phyloP scores from a whole-genome alignment of 2,888 invertebrate genomes.

The Cinara cedri region DNA sequence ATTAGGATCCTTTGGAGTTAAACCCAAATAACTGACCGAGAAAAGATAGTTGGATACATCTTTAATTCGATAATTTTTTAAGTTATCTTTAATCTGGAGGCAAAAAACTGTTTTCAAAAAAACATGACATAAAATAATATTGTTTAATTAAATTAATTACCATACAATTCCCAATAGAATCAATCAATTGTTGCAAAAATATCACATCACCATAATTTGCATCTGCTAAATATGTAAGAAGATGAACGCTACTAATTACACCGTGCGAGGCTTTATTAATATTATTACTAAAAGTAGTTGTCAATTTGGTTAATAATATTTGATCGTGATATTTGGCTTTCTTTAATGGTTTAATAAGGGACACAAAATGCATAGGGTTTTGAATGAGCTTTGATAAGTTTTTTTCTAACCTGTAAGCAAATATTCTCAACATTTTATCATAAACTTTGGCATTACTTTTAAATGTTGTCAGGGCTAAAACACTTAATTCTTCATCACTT shows the following conservation, averaged over 20 bases:
- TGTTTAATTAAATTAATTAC: slow-evolving; percentile 6
- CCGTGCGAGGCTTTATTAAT: slow-evolving; percentile 26
- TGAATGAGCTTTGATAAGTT: slow-evolving; percentile 32
- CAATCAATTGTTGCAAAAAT: slow-evolving; percentile 41
- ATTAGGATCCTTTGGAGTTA: slow-evolving; percentile 35
- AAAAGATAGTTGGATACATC: slow-evolving; percentile 40
- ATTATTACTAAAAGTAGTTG: background rate
- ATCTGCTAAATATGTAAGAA: slow-evolving; percentile 51
- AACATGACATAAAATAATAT: background rate
- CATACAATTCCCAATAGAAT: slow-evolving; percentile 37
- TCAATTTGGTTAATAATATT: slow-evolving; percentile 1
- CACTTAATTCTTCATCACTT: slow-evolving; percentile 44
- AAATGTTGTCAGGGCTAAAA: slow-evolving; percentile 37
- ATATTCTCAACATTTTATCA: slow-evolving; percentile 48
- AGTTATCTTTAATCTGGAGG: slow-evolving; percentile 39
- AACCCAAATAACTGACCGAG: slow-evolving; percentile 41
- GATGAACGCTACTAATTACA: slow-evolving; percentile 43
- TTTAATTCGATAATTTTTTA: slow-evolving; percentile 38
- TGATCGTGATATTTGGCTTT: slow-evolving; percentile 53
- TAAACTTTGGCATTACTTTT: slow-evolving; percentile 40
- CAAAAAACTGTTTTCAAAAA: background rate
- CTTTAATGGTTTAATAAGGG: slow-evolving; percentile 42
- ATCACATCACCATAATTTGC: slow-evolving; percentile 30
- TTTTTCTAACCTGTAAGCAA: slow-evolving; percentile 41
- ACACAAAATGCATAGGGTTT: slow-evolving; percentile 23